These are phyloP conservation scores for Drosophila melanica DNA, from an alignment of 1,140 invertebrate genomes.

Conservation along the genomic window DNA sequence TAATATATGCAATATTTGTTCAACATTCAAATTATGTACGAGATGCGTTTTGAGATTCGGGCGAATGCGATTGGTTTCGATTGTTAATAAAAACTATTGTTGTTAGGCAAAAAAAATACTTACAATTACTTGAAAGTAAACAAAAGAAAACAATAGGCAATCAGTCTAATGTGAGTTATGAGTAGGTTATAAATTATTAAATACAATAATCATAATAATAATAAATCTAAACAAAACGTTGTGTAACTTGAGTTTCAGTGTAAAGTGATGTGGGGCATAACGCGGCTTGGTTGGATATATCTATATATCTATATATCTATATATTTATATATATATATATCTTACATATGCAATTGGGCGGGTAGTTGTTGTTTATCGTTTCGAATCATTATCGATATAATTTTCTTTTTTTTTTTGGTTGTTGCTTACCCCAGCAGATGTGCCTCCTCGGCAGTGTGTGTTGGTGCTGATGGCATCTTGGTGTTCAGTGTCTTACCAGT, in stretches of 20 bases:
- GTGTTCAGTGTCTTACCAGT: constrained; percentile 83
- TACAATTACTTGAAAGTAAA: constrained; percentile 10
- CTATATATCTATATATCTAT: constrained; percentile 2
- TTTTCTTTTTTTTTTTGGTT: constrained; percentile 29
- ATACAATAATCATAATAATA: background rate
- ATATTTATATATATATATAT: constrained; percentile 25
- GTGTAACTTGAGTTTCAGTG: constrained; percentile 16
- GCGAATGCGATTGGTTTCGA: constrained; percentile 11
- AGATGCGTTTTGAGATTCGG: constrained; percentile 17
- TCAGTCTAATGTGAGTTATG: constrained; percentile 19
- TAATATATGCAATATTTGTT: constrained; percentile 14
- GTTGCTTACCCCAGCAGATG: constrained; percentile 84
- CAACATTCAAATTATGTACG: constrained; percentile 25
- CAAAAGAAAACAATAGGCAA: background rate
- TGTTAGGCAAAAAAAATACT: constrained; percentile 19
- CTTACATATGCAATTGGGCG: constrained; percentile 29
- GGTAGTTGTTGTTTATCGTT: background rate
- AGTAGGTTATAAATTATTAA: background rate
- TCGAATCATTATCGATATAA: background rate
- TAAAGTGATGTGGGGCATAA: constrained; percentile 7
- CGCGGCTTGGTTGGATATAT: constrained; percentile 16
- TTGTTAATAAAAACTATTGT: background rate
- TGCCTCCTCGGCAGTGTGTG: constrained; percentile 84
- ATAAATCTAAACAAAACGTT: constrained; percentile 9
- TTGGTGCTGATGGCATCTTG: constrained; percentile 84